These are phyloP conservation scores for Pseudomugil gertrudae DNA, from an alignment of 2,797 vertebrate species.

Conservation along the genomic window DNA sequence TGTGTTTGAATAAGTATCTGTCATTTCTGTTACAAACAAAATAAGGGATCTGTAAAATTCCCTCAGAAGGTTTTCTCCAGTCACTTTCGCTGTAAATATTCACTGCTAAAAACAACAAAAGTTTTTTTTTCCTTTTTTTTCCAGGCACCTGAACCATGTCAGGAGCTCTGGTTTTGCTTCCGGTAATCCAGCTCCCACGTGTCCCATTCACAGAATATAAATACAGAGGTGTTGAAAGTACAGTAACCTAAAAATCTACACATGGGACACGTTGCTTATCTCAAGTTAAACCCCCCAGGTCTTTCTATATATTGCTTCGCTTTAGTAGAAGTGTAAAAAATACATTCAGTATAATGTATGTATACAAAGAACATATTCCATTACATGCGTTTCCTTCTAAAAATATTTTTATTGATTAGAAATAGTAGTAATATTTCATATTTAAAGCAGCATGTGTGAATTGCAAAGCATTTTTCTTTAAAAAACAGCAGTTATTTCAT, in stretches of 20 bases:
- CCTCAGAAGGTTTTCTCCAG: constrained; percentile 49
- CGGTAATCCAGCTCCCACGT: constrained; percentile 61
- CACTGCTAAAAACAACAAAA: constrained; percentile 25
- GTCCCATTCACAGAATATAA: constrained; percentile 43
- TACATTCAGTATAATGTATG: constrained; percentile 12
- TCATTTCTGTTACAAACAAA: constrained; percentile 49
- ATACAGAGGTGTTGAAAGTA: constrained; percentile 43
- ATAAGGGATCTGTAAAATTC: constrained; percentile 49
- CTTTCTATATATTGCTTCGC: constrained; percentile 21
- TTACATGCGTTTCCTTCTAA: neutral
- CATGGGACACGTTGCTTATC: constrained; percentile 50
- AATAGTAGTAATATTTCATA: too few species aligned
- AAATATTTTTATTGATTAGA: too few species aligned
- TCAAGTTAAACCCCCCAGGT: constrained; percentile 45
- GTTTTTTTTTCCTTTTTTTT: constrained; percentile 18
- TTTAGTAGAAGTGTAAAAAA: constrained; percentile 28
- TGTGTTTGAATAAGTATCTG: constrained; percentile 39
- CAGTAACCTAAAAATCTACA: constrained; percentile 58
- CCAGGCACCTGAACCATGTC: constrained; percentile 58
- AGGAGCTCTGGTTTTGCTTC: constrained; percentile 52
- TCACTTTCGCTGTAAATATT: constrained; percentile 47
- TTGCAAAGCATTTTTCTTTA: neutral
- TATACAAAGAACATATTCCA: constrained; percentile 5
- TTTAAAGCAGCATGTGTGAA: neutral
- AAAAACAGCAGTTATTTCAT: constrained; percentile 59